phyloP scores from a whole-genome alignment of 2,888 invertebrate species.

The Campoletis raptor region DNA sequence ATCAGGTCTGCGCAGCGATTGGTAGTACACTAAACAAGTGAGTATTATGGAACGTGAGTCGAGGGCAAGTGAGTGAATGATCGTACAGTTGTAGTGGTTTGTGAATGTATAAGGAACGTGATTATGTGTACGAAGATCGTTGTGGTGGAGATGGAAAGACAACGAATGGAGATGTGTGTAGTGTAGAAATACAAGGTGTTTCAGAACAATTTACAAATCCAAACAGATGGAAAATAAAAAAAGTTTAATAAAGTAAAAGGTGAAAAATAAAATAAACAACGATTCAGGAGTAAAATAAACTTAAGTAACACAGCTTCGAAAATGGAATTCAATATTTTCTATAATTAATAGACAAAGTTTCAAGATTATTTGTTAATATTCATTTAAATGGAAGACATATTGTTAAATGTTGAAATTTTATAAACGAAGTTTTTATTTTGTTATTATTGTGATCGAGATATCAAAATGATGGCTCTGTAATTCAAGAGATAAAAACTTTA shows the following conservation, averaged over 20 bases:
- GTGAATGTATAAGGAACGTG: slow-evolving; percentile 25
- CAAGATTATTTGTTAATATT: background rate
- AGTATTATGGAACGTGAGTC: slow-evolving; percentile 77
- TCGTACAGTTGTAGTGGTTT: slow-evolving; percentile 69
- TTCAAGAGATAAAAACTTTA: background rate
- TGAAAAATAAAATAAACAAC: background rate
- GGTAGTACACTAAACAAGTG: slow-evolving; percentile 79
- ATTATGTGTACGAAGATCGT: slow-evolving; percentile 54
- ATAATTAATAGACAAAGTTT: background rate
- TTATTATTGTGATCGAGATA: background rate
- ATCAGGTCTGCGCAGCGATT: slow-evolving; percentile 75
- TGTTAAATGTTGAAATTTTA: no score
- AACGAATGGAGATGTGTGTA: slow-evolving; percentile 72
- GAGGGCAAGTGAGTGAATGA: slow-evolving; percentile 71
- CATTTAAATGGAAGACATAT: background rate
- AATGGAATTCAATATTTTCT: background rate
- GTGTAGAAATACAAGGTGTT: slow-evolving; percentile 1
- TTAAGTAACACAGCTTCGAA: background rate
- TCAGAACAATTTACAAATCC: background rate
- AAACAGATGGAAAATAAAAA: background rate
- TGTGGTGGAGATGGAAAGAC: slow-evolving; percentile 60
- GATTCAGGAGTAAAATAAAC: background rate
- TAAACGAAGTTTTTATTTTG: background rate
- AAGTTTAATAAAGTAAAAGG: background rate
- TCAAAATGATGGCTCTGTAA: background rate